Evolutionary conservation across 2,888 invertebrate genomes (phyloP).

Genomic region (Lagria hirta): DNA sequence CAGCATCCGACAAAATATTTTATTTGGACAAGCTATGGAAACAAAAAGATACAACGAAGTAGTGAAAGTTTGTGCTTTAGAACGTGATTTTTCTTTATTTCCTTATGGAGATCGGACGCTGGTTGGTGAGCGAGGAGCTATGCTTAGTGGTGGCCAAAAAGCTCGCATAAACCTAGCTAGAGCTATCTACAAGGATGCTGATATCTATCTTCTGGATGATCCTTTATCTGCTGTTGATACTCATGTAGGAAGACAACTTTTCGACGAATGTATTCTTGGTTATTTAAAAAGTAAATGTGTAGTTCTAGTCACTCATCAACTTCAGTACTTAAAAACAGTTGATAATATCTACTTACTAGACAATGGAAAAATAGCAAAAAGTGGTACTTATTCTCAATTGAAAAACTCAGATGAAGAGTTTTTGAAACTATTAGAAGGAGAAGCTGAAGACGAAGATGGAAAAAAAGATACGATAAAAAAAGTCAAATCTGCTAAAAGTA

Average conservation of each 20-base stretch:
- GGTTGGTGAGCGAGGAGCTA: slow-evolving; percentile 77
- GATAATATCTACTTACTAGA: slow-evolving; percentile 18
- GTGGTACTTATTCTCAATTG: slow-evolving; percentile 29
- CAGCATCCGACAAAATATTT: slow-evolving; percentile 70
- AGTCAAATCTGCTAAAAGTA: slow-evolving; percentile 8
- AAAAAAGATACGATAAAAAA: slow-evolving; percentile 8
- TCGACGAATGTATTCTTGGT: slow-evolving; percentile 67
- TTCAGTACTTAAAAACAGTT: slow-evolving; percentile 16
- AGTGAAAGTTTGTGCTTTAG: slow-evolving; percentile 62
- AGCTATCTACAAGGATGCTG: slow-evolving; percentile 70
- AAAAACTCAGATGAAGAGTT: slow-evolving; percentile 27
- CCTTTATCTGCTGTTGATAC: slow-evolving; percentile 76
- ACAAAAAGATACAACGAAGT: slow-evolving; percentile 59
- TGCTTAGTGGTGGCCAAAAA: slow-evolving; percentile 76
- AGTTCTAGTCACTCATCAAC: slow-evolving; percentile 19
- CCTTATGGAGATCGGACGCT: slow-evolving; percentile 72
- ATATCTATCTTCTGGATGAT: slow-evolving; percentile 74
- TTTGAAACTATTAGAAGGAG: slow-evolving; percentile 21
- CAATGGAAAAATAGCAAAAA: slow-evolving; percentile 16
- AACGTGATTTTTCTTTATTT: slow-evolving; percentile 68
- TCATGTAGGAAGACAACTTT: slow-evolving; percentile 67
- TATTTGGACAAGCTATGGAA: slow-evolving; percentile 66
- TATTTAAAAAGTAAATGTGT: slow-evolving; percentile 43
- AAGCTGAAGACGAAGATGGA: slow-evolving; percentile 21
- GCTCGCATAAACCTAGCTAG: slow-evolving; percentile 75